Evolutionary conservation across 2,113 vertebrate species (phyloP).

Genomic region (Triplophysa dalaica): DNA sequence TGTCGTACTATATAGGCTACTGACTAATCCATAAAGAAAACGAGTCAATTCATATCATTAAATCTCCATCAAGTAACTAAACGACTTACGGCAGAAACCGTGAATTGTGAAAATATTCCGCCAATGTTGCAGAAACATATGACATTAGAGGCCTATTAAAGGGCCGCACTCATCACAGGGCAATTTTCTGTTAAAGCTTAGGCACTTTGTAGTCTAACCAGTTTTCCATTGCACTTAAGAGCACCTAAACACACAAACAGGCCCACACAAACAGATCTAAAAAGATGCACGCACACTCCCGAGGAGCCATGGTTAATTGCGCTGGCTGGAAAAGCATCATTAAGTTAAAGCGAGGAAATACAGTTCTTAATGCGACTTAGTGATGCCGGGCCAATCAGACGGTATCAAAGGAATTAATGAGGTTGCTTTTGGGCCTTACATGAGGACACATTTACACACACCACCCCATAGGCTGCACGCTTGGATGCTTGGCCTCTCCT

Average conservation of each 20-base stretch:
- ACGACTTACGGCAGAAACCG: not conserved
- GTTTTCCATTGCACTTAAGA: slow-evolving; percentile 49
- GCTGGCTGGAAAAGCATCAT: slow-evolving; percentile 68
- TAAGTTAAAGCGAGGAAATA: slow-evolving; percentile 72
- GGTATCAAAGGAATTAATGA: slow-evolving; percentile 74
- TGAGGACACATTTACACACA: slow-evolving; percentile 60
- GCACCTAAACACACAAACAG: slow-evolving; percentile 41
- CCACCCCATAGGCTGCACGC: slow-evolving; percentile 49
- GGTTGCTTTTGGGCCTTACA: slow-evolving; percentile 61
- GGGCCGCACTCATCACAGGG: slow-evolving; percentile 38
- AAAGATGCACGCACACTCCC: slow-evolving; percentile 32
- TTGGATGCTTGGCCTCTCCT: slow-evolving; percentile 51
- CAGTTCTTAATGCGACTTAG: slow-evolving; percentile 76
- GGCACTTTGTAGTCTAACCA: slow-evolving; percentile 41
- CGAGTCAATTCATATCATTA: slow-evolving; percentile 14
- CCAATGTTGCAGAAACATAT: slow-evolving; percentile 34
- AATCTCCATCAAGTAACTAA: slow-evolving; percentile 26
- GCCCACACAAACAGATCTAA: slow-evolving; percentile 25
- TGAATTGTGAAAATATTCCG: slow-evolving; percentile 11
- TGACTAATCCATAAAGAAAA: not conserved
- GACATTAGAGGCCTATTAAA: slow-evolving; percentile 51
- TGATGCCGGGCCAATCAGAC: slow-evolving; percentile 75
- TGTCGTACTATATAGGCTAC: not conserved
- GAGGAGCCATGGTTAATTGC: slow-evolving; percentile 70
- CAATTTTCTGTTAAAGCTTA: slow-evolving; percentile 48